These are phyloP conservation scores for Petrophora chlorosata DNA, from an alignment of 2,888 invertebrate species.

Conservation along the genomic window DNA sequence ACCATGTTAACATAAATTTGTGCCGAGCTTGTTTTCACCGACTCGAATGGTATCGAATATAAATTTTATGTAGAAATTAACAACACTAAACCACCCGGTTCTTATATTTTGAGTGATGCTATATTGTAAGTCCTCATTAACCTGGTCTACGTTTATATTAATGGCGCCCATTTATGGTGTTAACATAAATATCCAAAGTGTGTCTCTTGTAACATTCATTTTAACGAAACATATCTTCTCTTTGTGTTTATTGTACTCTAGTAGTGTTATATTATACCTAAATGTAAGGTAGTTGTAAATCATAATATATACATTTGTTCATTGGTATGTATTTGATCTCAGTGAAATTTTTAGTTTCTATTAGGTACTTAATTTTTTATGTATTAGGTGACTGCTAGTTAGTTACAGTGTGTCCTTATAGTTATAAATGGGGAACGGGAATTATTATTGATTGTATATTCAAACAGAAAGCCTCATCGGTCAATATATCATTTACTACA, in stretches of 20 bases:
- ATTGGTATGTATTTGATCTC: slow-evolving; percentile 48
- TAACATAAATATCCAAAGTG: too few relatives aligned
- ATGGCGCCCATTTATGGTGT: too few relatives aligned
- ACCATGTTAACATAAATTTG: too few relatives aligned
- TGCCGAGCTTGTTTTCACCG: too few relatives aligned
- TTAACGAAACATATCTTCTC: slow-evolving; percentile 10
- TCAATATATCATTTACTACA: too few relatives aligned
- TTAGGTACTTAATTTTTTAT: slow-evolving; percentile 23
- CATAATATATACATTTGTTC: slow-evolving; percentile 8
- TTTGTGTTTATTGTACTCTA: slow-evolving; percentile 5
- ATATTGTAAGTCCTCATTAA: too few relatives aligned
- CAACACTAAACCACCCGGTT: too few relatives aligned
- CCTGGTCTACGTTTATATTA: too few relatives aligned
- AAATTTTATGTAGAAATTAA: too few relatives aligned
- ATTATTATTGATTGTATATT: neutral
- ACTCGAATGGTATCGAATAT: too few relatives aligned
- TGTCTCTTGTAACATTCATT: neutral
- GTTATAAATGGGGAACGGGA: neutral
- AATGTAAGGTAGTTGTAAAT: neutral
- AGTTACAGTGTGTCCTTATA: slow-evolving; percentile 1
- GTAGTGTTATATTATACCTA: neutral
- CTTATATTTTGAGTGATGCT: too few relatives aligned
- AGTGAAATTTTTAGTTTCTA: slow-evolving; percentile 37
- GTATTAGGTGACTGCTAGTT: slow-evolving; percentile 10
- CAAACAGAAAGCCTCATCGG: slow-evolving; percentile 2